A percentile compares a stretch with the other conserved stretches of the same genome.
These are phyloP conservation scores for Cenopis cana DNA, from an alignment of 2,888 invertebrate genomes.

Conservation along the genomic window DNA sequence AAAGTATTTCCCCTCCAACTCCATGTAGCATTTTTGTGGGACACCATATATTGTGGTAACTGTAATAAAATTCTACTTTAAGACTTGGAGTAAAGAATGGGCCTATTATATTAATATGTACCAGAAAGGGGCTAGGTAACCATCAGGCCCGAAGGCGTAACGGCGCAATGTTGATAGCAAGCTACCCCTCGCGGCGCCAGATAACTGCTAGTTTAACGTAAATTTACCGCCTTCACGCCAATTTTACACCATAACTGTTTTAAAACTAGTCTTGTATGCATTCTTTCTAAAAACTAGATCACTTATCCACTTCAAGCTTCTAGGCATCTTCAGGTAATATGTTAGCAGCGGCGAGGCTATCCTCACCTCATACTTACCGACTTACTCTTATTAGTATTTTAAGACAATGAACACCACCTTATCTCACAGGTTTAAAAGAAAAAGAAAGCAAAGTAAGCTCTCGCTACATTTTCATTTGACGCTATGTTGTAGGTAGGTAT, in stretches of 20 bases:
- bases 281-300: slow-evolving; percentile 54
- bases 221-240: slow-evolving; percentile 51
- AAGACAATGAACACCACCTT: neutral
- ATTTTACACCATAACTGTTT: slow-evolving; percentile 65
- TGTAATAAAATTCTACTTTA: slow-evolving; percentile 1
- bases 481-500: neutral
- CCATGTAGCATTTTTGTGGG: too few species aligned
- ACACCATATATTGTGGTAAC: neutral
- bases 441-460: neutral
- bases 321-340: neutral
- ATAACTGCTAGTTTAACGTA: slow-evolving; percentile 40
- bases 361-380: too few species aligned
- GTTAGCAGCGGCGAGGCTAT: neutral
- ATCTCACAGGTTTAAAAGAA: neutral
- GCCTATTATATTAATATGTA: slow-evolving; percentile 29
- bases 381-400: too few species aligned
- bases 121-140: slow-evolving; percentile 26
- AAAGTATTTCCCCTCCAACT: too few species aligned
- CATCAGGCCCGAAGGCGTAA: slow-evolving; percentile 17
- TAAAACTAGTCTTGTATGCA: slow-evolving; percentile 65
- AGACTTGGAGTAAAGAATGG: slow-evolving; percentile 15
- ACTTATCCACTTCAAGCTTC: neutral
- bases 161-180: slow-evolving; percentile 35
- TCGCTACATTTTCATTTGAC: neutral
- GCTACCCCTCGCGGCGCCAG: slow-evolving; percentile 34